Conservation (phyloP, 2,797 vertebrate genomes). For the Aythya fuligula region DNA sequence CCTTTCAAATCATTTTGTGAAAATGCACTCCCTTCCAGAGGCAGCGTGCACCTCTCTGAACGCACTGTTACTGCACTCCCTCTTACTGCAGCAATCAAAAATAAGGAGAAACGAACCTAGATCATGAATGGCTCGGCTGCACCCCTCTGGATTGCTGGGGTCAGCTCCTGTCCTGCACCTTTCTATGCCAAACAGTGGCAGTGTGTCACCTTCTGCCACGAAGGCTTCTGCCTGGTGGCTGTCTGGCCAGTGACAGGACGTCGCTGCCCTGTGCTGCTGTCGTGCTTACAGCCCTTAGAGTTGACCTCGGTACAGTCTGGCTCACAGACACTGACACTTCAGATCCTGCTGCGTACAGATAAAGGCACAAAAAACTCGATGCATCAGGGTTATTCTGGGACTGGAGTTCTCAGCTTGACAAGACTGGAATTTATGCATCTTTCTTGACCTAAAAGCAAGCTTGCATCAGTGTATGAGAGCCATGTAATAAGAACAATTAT, state of each 20-base stretch:
- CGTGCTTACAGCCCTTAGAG: background rate
- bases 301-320: background rate
- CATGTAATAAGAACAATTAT: background rate
- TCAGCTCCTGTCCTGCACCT: background rate
- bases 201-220: background rate
- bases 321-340: background rate
- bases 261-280: background rate
- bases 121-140: background rate
- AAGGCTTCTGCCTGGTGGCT: background rate
- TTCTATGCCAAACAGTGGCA: background rate
- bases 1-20: background rate
- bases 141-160: background rate
- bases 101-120: background rate
- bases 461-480: background rate
- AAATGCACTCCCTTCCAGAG: background rate
- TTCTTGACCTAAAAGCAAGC: background rate
- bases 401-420: background rate
- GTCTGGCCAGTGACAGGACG: accelerated
- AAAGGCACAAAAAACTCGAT: background rate
- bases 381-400: background rate
- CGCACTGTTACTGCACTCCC: background rate
- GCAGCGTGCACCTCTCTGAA: background rate
- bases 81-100: background rate
- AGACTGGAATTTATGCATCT: background rate
- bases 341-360: background rate